Evolutionary conservation across 2,797 vertebrate species (phyloP), one percentile per base, ranked within the genome.

Genomic region (Danio tinwini): DNA sequence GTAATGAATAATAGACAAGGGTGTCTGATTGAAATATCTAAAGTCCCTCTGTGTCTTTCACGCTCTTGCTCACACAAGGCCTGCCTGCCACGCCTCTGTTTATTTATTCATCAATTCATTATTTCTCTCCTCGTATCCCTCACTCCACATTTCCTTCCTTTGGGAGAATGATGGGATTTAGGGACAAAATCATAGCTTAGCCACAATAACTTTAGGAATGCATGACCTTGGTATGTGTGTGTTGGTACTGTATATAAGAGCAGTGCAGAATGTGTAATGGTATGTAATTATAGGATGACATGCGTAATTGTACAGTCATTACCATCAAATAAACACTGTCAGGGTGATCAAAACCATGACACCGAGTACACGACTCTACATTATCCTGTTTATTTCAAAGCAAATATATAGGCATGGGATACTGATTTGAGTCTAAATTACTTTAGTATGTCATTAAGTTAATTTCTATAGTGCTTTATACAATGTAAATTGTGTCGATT

Each of bases 41-140:
- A 76, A 81, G 81, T 76, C 75, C 80, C 80, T 85, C 76, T 76
- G 71, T 86, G 82, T 73, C 81, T 88, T 83, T 83, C 80, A 80
- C 52, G 47, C 63, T 78, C 70, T 56, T 71, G 40, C 75, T 73
- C 81, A 68, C 78, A 50, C 68, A 76, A 80, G 65, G 42, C 67
- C 74, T 65, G 67, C 42, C 44, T 49, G 65, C 77, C 67, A 84
- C 70, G 67, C 61, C 65, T 80, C 47, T 67, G 47, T 82, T 87
- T 87, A 87, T 84, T 87, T 88, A 88, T 88, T 87, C 77, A 88
- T 88, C 74, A 69, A 77, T 85, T 85, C 78, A 86, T 88, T 86
- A 85, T 84, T 81, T 81, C 74, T 79, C 62, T 73, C 65, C 77
- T n/a, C 12, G 1, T 56, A 42, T 73, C 56, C 40, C 55, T 61